Percentiles rank a stretch among this genome's conserved stretches.
Conservation (phyloP, 2,113 vertebrate genomes). For the Sylvilagus bachmani region DNA sequence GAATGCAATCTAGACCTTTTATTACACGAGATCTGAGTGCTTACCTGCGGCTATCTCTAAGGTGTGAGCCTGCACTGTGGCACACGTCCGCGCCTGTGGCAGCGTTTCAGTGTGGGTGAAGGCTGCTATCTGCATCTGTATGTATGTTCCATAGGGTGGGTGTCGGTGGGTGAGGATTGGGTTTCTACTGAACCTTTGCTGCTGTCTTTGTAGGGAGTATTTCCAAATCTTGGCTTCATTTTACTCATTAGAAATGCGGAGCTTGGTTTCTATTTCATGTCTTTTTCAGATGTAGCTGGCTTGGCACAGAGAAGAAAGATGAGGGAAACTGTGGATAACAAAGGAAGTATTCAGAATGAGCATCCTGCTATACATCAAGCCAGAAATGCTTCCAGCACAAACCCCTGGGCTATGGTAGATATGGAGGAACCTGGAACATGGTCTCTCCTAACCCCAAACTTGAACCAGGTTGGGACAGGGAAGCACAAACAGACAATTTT, state of each 20-base stretch:
- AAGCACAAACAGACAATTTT: background rate
- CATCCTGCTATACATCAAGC: background rate
- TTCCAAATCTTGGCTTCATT: constrained; percentile 12
- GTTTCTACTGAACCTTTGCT: background rate
- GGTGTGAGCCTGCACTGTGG: rapidly evolving
- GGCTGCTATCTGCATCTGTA: background rate
- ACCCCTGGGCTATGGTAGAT: background rate
- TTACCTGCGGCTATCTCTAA: background rate
- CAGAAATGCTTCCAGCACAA: background rate
- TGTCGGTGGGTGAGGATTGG: rapidly evolving
- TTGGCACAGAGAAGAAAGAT: background rate
- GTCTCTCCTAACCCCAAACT: background rate
- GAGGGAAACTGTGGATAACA: background rate
- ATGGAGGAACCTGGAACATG: no score
- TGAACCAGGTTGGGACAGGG: background rate
- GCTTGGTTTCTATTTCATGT: background rate
- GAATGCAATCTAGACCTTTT: background rate
- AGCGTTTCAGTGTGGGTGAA: background rate
- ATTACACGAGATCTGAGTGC: background rate
- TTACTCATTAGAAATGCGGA: background rate
- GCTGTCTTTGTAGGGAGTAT: background rate
- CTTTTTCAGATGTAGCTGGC: background rate
- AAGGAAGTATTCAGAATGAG: background rate
- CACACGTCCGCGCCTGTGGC: rapidly evolving
- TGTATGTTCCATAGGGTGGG: background rate